Percentiles rank a stretch among this genome's conserved stretches.
phyloP scores from a whole-genome alignment of 2,888 invertebrate genomes.

The Spicauda simplicius region DNA sequence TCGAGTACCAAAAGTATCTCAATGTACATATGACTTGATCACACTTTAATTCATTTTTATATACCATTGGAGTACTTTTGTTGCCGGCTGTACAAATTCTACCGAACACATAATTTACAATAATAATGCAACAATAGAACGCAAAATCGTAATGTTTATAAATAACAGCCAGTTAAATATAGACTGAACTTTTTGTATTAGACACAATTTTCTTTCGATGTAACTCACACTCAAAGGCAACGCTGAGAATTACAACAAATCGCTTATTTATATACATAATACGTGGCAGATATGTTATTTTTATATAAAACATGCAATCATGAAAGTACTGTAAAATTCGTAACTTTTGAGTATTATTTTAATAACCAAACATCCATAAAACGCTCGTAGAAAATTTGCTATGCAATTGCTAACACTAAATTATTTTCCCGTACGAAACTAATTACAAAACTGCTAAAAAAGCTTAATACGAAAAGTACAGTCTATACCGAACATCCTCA shows the following conservation, averaged over 20 bases:
- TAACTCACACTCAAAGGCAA: neutral
- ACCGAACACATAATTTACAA: neutral
- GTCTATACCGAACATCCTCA: conserved; percentile 27
- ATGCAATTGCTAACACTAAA: neutral
- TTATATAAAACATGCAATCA: neutral
- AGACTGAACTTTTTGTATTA: neutral
- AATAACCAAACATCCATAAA: too few species aligned
- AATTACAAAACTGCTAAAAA: conserved; percentile 34
- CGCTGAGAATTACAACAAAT: neutral
- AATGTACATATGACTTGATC: neutral
- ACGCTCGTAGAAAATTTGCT: neutral
- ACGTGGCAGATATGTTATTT: neutral
- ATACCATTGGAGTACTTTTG: neutral
- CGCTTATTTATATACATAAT: neutral
- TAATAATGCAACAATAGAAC: neutral
- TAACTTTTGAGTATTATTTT: neutral
- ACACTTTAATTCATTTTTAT: neutral
- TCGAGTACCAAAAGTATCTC: neutral
- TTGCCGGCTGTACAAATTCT: neutral
- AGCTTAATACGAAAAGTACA: conserved; percentile 36
- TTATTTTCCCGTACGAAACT: conserved; percentile 8
- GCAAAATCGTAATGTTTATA: neutral
- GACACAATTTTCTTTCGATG: neutral
- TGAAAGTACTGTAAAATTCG: neutral
- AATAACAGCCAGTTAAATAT: neutral